Evolutionary conservation across 92 coral and sea anemone species (phyloP), one percentile per base, ranked within the genome.

Genomic region (Parazoanthus darwini): DNA sequence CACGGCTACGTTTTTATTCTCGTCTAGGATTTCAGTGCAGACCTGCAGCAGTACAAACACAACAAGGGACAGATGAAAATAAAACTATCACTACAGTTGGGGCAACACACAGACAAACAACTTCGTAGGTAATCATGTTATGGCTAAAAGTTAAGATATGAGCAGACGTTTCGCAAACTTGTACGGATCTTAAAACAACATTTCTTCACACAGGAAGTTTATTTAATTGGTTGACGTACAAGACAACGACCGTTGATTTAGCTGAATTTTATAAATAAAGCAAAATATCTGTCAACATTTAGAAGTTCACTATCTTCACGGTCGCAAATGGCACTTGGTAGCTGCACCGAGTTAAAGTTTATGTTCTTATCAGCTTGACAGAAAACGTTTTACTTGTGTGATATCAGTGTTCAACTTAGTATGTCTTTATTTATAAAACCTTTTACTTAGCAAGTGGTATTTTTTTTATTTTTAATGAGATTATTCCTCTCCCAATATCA

Each of bases 11-110:
- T 84, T 84, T 14, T 35, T 43, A 11, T 84, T 84, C 59, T 84
- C 87, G 87, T 84, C 87, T 46, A 84, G 79, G 38, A 84, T 71
- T 70, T 84, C 87, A 25, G 87, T 84, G 67, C 87, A 84, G 65
- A 84, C 87, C 87, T 84, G 79, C 23, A 15, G 77, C 78, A 35
- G 58, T 35, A 54, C 50, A 48, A 25, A 23, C 56, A 68, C 63
- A 43, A n/a, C 16, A 48, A 70, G 25, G 25, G 23, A 44, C 56
- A 20, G 8, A 29, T 9, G 67, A 42, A 23, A 68, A 66, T 2
- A 29, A 15, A 58, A 58, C 20, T 25, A n/a, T 22, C 10, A 43
- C 37, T 79, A 4, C 35, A 48, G 23, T 39, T 2, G 82, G 22
- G 15, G 25, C 51, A 18, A 37, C 48, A 58, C 22, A 35, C 73